Percentiles rank a stretch among this genome's conserved stretches.
Conservation (phyloP, 2,113 vertebrate genomes). For the Apteryx mantelli region DNA sequence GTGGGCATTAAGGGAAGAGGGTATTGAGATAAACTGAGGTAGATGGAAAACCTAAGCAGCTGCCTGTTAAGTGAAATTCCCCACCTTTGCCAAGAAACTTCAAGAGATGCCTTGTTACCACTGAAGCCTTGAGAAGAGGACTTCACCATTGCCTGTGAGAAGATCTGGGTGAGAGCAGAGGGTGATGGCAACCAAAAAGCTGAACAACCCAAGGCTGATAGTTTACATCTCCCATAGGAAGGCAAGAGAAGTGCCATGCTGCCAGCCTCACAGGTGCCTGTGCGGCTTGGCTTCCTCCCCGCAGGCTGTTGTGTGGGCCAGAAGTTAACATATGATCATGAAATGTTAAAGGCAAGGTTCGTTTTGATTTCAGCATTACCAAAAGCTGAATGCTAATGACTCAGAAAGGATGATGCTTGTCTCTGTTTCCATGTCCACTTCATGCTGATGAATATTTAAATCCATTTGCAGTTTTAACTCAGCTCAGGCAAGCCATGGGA, state of each 20-base stretch:
- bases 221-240: not conserved
- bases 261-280: no score
- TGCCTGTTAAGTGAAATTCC: not conserved
- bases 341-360: not conserved
- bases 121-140: not conserved
- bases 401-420: not conserved
- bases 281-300: no score
- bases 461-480: not conserved
- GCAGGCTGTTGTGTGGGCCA: not conserved
- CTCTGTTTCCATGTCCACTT: not conserved
- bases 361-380: not conserved
- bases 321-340: not conserved
- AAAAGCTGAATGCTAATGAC: not conserved
- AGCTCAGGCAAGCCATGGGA: not conserved
- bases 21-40: not conserved
- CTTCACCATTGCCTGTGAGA: not conserved
- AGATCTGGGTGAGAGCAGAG: not conserved
- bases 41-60: not conserved
- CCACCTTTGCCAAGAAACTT: not conserved
- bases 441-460: not conserved
- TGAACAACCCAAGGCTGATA: not conserved
- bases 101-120: not conserved
- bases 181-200: not conserved
- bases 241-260: not conserved
- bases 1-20: not conserved